Evolutionary conservation across 2,113 vertebrate species (phyloP), one percentile per base, ranked within the genome.

Genomic region (Pygoscelis adeliae): DNA sequence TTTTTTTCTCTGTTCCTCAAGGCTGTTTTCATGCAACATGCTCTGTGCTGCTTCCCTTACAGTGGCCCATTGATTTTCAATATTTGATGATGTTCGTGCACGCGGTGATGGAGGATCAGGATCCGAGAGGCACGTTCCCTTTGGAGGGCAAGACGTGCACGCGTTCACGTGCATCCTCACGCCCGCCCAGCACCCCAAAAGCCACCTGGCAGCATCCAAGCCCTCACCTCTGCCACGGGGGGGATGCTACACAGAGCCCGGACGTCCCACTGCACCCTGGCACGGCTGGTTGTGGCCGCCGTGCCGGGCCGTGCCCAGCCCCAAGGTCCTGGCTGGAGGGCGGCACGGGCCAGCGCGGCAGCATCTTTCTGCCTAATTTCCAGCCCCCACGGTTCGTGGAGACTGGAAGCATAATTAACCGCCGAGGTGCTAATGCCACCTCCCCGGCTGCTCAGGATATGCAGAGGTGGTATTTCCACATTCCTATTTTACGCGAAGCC

Each of bases 111-210:
- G 40, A 53, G 49, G 34, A 42, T 53, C 36, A 1, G 53, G 2
- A 4, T 9, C 66, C 0, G 0, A 69, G 58, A 27, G 52, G 29
- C 3, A 17, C 2, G 6, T 47, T 58, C 18, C 36, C 53, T 46
- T 56, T 0, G 14, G 17, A 56, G 25, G 58, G 36, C 1, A 13
- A 59, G 55, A 36, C 0, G 2, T 11, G 30, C 11, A 12, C 1
- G 1, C 0, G 0, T 59, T 53, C 44, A 30, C 0, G 0, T 13
- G 15, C 17, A 44, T 16, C 76, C 91, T 59, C 0, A 0, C 25
- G 7, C 47, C 22, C 58, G 12, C 21, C 66, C 8, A 1, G 21
- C 58, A 32, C 38, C 29, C 15, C 10, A 2, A 30, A 69, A 83
- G 4, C 49, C 5, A 2, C 79, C 59, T 27, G n/a, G n/a, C 17